Evolutionary conservation across 1,140 invertebrate species (phyloP), one percentile per base, ranked within the genome.

Genomic region (Drosophila jambulina): DNA sequence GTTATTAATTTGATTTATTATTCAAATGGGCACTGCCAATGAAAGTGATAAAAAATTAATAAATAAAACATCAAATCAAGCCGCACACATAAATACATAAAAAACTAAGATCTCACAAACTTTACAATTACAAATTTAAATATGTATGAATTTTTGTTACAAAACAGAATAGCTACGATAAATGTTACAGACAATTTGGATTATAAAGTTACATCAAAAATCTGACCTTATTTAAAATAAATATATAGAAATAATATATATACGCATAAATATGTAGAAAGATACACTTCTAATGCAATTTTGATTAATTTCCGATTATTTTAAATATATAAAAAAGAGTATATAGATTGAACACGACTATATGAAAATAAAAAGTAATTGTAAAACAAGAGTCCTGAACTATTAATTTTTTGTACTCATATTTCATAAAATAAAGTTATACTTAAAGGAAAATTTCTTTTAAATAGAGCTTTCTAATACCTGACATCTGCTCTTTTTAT

Each of bases 1-100:
- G 59, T 77, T 79, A 80, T 57, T 72, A n/a, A 60, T 71, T 34
- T 54, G 34, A 54, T 54, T 54, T 23, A 17, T 54, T 54, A 53
- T 53, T 23, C 29, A 54, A 54, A 54, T 23, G 19, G 49, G 21
- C 53, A 54, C 53, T 54, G 53, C 53, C 53, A 54, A 38, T 23
- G 42, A 65, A 67, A 42, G 25, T 40, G 46, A 38, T 38, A 62
- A 19, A 25, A 57, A 57, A 57, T 23, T 8, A 25, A 57, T 13
- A 40, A 40, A 23, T 40, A 40, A 38, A 49, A 27, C 9, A 25
- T 40, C 17, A 57, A 38, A 21, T 25, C 45, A 38, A 38, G 15
- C 12, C 21, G 53, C 32, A 38, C 53, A 54, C 53, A 54, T 38
- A 12, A 36, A 38, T 54, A 17, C 53, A 54, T 54, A 34, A 54